Percentiles rank a stretch among this genome's conserved stretches.
phyloP scores from a whole-genome alignment of 1,140 invertebrate species.

The Euborellia annulipes region DNA sequence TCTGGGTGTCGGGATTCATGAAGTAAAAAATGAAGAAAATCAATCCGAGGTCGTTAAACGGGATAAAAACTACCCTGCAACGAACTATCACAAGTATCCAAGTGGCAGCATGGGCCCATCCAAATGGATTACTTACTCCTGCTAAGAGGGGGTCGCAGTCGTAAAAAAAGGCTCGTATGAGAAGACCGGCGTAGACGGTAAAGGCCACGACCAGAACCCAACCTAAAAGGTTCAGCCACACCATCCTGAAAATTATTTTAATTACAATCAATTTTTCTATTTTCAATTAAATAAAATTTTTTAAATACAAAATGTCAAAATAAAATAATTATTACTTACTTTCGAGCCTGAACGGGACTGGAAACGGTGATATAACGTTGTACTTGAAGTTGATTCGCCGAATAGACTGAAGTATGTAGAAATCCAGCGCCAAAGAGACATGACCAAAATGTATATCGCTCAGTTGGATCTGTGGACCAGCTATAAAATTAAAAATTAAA shows the following conservation, averaged over 20 bases:
- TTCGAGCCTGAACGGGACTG: constrained; percentile 26
- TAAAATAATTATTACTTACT: constrained; percentile 24
- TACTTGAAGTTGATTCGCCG: constrained; percentile 40
- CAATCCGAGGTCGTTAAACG: no score
- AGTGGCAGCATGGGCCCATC: no score
- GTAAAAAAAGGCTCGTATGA: constrained; percentile 31
- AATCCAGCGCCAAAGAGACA: constrained; percentile 31
- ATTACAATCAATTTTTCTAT: background rate
- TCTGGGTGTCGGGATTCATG: no score
- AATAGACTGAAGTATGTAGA: constrained; percentile 32
- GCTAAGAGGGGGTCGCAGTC: constrained; percentile 30
- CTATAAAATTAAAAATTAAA: constrained; percentile 17
- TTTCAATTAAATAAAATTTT: no score
- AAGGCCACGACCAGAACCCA: constrained; percentile 20
- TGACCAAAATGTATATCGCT: constrained; percentile 33
- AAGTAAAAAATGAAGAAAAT: no score
- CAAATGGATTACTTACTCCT: constrained; percentile 15
- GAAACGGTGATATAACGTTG: constrained; percentile 37
- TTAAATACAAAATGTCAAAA: constrained; percentile 5
- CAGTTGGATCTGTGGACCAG: constrained; percentile 27
- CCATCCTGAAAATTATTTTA: constrained; percentile 21
- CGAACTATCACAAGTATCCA: no score
- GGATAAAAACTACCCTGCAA: no score
- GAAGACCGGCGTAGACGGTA: constrained; percentile 25
- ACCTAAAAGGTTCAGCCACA: constrained; percentile 23